Percentiles rank a stretch among this genome's conserved stretches.
These are phyloP conservation scores for Nanorana parkeri DNA, from an alignment of 2,113 vertebrate genomes.

Conservation along the genomic window DNA sequence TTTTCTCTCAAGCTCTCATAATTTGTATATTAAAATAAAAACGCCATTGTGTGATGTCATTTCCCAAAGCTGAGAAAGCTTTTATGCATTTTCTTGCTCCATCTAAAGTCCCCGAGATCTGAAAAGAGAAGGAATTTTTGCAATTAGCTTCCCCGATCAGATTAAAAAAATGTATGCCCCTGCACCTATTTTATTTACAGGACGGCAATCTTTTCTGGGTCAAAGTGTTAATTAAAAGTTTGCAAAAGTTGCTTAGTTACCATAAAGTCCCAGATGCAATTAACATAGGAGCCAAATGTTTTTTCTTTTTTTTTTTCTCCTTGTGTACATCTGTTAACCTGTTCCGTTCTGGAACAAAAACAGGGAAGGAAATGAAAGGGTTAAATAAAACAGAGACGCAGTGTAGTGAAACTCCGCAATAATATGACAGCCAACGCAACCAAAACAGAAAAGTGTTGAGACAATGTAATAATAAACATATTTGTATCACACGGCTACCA, in stretches of 20 bases:
- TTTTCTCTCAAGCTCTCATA: not conserved
- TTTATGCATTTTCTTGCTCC: slow-evolving; percentile 12
- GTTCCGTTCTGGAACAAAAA: not conserved
- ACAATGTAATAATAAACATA: too few species aligned
- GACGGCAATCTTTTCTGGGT: slow-evolving; percentile 60
- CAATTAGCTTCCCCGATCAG: slow-evolving; percentile 50
- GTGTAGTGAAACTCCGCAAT: too few species aligned
- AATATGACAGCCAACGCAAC: too few species aligned
- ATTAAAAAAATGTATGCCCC: slow-evolving; percentile 27
- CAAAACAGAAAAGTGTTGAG: too few species aligned
- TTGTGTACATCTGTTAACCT: slow-evolving; percentile 9
- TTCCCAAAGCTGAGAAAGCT: not conserved
- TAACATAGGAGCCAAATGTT: slow-evolving; percentile 65
- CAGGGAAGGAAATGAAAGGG: too few species aligned
- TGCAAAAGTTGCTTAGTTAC: slow-evolving; percentile 60
- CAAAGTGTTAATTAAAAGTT: slow-evolving; percentile 74
- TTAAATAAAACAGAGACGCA: too few species aligned
- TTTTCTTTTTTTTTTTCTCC: slow-evolving; percentile 28
- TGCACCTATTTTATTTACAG: slow-evolving; percentile 47
- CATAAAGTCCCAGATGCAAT: slow-evolving; percentile 66
- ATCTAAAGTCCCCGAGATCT: slow-evolving; percentile 41
- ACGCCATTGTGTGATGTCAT: slow-evolving; percentile 18
- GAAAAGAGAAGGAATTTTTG: slow-evolving; percentile 20
- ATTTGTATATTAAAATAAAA: slow-evolving; percentile 15
- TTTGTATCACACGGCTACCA: too few species aligned